A percentile compares a stretch with the other conserved stretches of the same genome.
phyloP scores from a whole-genome alignment of 2,888 invertebrate genomes.

The Xestia c-nigrum region DNA sequence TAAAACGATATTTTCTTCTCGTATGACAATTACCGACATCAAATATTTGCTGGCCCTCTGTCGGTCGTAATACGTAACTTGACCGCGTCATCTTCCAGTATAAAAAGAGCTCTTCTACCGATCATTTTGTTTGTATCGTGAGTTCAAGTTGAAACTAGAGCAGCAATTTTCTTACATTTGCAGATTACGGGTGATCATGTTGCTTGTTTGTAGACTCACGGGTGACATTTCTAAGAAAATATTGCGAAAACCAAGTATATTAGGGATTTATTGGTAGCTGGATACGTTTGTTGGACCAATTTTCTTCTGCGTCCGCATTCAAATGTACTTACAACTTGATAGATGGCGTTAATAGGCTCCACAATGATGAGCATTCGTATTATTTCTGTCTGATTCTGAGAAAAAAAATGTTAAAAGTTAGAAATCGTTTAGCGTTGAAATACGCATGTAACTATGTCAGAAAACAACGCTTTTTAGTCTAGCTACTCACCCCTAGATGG shows the following conservation, averaged over 20 bases:
- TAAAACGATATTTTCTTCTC: conserved; percentile 78
- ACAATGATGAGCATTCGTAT: background rate
- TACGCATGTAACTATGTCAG: background rate
- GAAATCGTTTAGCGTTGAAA: background rate
- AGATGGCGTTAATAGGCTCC: conserved; percentile 17
- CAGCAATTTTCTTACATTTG: conserved; percentile 83
- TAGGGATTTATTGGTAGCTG: conserved; percentile 36
- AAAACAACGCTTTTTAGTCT: background rate
- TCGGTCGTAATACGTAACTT: conserved; percentile 86
- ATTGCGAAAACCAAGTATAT: conserved; percentile 66
- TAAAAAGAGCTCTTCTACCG: conserved; percentile 50
- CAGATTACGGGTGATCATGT: conserved; percentile 81
- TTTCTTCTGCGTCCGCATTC: background rate
- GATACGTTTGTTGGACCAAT: background rate
- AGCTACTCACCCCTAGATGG: conserved; percentile 58
- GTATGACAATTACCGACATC: conserved; percentile 87
- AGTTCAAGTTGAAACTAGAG: conserved; percentile 67
- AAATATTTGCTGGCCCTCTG: conserved; percentile 89
- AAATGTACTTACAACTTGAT: background rate
- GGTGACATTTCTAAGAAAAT: conserved; percentile 81
- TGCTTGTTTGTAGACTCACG: conserved; percentile 88
- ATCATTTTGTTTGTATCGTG: background rate
- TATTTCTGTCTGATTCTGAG: background rate
- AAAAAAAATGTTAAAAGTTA: background rate
- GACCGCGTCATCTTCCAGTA: conserved; percentile 71